phyloP scores from a whole-genome alignment of 2,797 vertebrate species.

The Netta rufina region DNA sequence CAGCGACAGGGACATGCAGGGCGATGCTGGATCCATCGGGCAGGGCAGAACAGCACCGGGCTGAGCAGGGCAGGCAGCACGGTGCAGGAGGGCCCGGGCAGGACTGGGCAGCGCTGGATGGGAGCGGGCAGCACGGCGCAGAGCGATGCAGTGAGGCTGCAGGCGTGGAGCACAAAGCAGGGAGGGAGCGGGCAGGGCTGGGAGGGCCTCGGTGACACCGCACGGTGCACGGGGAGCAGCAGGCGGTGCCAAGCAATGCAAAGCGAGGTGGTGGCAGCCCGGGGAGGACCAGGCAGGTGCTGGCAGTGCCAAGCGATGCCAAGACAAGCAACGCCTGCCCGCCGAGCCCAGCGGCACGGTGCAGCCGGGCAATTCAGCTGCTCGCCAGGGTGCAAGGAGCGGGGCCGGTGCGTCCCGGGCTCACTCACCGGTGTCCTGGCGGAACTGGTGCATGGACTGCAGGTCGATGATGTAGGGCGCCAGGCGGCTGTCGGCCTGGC shows the following conservation, averaged over 20 bases:
- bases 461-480: slow-evolving; percentile 92
- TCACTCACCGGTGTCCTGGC: slow-evolving; percentile 91
- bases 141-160: neutral
- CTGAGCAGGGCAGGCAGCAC: neutral
- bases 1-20: too few species aligned
- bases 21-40: rapidly evolving
- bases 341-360: neutral
- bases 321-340: neutral
- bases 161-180: neutral
- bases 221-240: neutral
- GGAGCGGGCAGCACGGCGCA: neutral
- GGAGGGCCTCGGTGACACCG: neutral
- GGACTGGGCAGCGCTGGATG: neutral
- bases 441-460: slow-evolving; percentile 95
- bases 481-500: slow-evolving; percentile 90
- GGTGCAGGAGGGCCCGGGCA: neutral
- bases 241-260: too few species aligned
- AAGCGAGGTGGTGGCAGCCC: neutral
- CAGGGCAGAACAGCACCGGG: neutral
- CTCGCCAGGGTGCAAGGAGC: too few species aligned
- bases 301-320: neutral
- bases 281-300: neutral
- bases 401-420: neutral
- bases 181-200: neutral
- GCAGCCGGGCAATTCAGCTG: too few species aligned